Evolutionary conservation across 2,888 invertebrate species (phyloP).

Genomic region (Augochlorella aurata): DNA sequence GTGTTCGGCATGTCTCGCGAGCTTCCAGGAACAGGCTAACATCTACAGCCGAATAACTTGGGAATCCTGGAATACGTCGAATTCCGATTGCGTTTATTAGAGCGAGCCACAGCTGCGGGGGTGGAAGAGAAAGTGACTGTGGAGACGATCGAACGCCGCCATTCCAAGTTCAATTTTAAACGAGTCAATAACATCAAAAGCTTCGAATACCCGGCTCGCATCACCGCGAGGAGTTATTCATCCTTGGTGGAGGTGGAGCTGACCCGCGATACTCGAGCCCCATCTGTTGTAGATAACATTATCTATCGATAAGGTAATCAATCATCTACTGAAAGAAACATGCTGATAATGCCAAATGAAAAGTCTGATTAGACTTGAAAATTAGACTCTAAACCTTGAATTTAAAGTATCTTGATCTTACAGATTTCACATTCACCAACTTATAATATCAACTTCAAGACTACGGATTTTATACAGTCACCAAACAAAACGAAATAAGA

Average conservation of each 20-base stretch:
- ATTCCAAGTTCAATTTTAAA: slow-evolving; percentile 72
- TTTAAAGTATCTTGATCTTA: neutral
- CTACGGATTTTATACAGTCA: too few species aligned
- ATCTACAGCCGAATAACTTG: slow-evolving; percentile 66
- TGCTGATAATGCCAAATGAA: neutral
- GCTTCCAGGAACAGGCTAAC: slow-evolving; percentile 77
- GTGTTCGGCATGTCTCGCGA: slow-evolving; percentile 76
- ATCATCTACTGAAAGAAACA: neutral
- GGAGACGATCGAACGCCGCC: slow-evolving; percentile 37
- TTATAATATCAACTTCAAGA: neutral
- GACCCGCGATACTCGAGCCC: neutral
- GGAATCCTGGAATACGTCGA: slow-evolving; percentile 45
- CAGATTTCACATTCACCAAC: neutral
- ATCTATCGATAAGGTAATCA: neutral
- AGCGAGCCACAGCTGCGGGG: slow-evolving; percentile 46
- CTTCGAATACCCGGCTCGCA: slow-evolving; percentile 77
- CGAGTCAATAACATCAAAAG: slow-evolving; percentile 80
- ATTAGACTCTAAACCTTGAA: too few species aligned
- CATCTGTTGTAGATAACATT: neutral
- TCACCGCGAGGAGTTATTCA: slow-evolving; percentile 59
- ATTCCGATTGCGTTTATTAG: slow-evolving; percentile 54
- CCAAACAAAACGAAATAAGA: too few species aligned
- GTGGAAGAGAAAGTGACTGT: neutral
- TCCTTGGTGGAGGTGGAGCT: slow-evolving; percentile 15
- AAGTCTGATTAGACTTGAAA: neutral